Evolutionary conservation across 2,113 vertebrate genomes (phyloP), one percentile per base, ranked within the genome.

Genomic region (Ondatra zibethicus): DNA sequence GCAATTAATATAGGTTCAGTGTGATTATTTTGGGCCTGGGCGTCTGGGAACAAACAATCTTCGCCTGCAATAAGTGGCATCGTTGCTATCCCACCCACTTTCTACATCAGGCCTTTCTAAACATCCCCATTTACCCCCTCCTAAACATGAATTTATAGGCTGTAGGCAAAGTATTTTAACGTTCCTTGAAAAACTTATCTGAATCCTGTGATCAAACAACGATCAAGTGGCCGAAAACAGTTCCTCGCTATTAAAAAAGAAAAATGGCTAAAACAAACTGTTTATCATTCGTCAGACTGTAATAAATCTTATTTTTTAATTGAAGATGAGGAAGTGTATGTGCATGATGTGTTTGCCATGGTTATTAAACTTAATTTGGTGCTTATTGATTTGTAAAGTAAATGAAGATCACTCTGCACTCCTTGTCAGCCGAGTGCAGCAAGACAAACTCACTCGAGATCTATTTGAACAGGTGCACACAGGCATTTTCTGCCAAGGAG

Each of bases 381-480:
- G 65, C 29, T 85, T 75, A 91, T 13, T 77, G 52, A 93, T 91
- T 66, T 91, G 77, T 91, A 97, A 97, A 97, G 95, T 92, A 97
- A 96, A 89, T 23, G n/a, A 96, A 92, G 90, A 89, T 80, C 75
- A 65, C 63, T 88, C 47, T 73, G 16, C 8, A 80, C 29, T 93
- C 66, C 88, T 96, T 92, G 78, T 92, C 75, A 85, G 75, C 63
- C 66, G 85, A 97, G 84, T 91, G 63, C 75, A 42, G 9, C 23
- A 88, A 88, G 33, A 87, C 10, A 97, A 94, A 91, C 81, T 92
- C 68, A 81, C 68, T 42, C 13, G 0, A 65, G 21, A 84, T 93
- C 68, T 96, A 88, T 96, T 96, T 85, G 68, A 96, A 96, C 89
- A 96, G 96, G 96, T 97, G 89, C 89, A 81, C 25, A 1, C 52